Conservation (phyloP, 2,888 invertebrate species). For the Noctua janthe region DNA sequence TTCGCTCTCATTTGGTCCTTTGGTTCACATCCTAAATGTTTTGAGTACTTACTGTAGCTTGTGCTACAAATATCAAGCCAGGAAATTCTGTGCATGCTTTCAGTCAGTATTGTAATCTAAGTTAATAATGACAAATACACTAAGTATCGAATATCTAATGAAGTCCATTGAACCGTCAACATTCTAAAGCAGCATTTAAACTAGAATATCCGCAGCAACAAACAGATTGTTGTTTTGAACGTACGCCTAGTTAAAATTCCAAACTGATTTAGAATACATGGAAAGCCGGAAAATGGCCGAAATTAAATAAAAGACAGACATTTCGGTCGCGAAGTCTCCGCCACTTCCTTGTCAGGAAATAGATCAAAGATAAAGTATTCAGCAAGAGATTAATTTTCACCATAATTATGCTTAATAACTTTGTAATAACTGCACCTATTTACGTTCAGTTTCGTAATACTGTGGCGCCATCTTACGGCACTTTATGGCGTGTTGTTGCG, state of each 20-base stretch:
- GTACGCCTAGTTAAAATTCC: constrained; percentile 67
- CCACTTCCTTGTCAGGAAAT: constrained; percentile 81
- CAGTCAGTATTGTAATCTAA: neutral
- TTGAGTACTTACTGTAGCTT: neutral
- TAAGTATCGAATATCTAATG: constrained; percentile 12
- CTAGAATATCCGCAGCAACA: constrained; percentile 35
- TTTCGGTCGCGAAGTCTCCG: constrained; percentile 60
- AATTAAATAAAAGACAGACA: constrained; percentile 62
- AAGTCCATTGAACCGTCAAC: constrained; percentile 22
- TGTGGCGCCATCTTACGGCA: constrained; percentile 70
- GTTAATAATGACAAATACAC: constrained; percentile 23
- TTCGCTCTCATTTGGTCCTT: neutral
- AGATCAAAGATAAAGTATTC: constrained; percentile 80
- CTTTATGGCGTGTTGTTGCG: constrained; percentile 65
- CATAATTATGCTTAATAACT: constrained; percentile 80
- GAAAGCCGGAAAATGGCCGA: constrained; percentile 67
- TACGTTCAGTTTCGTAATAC: constrained; percentile 65
- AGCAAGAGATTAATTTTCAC: constrained; percentile 78
- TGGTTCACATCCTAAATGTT: neutral
- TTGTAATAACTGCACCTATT: constrained; percentile 67
- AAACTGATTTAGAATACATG: constrained; percentile 64
- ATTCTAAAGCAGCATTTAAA: constrained; percentile 37
- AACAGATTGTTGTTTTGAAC: constrained; percentile 44
- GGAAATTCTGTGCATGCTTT: neutral
- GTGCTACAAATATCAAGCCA: neutral